phyloP scores from a whole-genome alignment of 2,797 vertebrate species.

The Podarcis siculus region DNA sequence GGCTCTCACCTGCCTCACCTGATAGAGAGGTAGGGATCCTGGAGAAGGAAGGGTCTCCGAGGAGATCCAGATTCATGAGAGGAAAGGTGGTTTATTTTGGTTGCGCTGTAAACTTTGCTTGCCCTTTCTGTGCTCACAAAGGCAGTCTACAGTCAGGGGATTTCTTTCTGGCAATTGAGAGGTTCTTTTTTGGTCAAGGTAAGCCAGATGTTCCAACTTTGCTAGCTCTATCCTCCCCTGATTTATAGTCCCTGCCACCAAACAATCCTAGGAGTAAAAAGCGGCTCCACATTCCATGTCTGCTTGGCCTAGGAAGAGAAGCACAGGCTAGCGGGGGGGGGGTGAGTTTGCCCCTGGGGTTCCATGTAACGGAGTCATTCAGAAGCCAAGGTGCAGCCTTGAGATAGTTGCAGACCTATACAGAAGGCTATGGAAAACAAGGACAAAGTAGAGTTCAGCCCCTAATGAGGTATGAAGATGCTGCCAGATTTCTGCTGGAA shows the following conservation, averaged over 20 bases:
- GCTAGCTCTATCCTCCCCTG: conserved; percentile 24
- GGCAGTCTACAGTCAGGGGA: conserved; percentile 1
- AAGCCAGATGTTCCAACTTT: conserved; percentile 46
- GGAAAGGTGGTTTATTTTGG: not conserved
- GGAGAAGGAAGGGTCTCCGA: not conserved
- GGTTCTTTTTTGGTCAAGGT: conserved; percentile 7
- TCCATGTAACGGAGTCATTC: not conserved
- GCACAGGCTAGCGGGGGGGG: not conserved
- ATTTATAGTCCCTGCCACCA: conserved; percentile 52
- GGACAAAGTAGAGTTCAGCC: not conserved
- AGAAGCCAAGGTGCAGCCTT: conserved; percentile 39
- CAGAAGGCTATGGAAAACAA: conserved; percentile 44
- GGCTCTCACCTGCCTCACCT: not conserved
- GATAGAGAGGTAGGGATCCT: not conserved
- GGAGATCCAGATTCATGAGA: not conserved
- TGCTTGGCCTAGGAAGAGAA: not conserved
- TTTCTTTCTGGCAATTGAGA: conserved; percentile 53
- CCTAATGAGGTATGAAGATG: not conserved
- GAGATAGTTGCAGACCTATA: not conserved
- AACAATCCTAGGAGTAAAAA: conserved; percentile 6
- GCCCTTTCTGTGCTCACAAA: conserved; percentile 43
- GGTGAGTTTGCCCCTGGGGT: conserved; percentile 6
- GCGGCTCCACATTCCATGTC: conserved; percentile 5
- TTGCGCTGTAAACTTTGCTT: conserved; percentile 1
- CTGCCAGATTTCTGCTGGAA: not conserved